A percentile compares a stretch with the other conserved stretches of the same genome.
Conservation (phyloP, 2,888 invertebrate genomes). For the Eupithecia tripunctaria region DNA sequence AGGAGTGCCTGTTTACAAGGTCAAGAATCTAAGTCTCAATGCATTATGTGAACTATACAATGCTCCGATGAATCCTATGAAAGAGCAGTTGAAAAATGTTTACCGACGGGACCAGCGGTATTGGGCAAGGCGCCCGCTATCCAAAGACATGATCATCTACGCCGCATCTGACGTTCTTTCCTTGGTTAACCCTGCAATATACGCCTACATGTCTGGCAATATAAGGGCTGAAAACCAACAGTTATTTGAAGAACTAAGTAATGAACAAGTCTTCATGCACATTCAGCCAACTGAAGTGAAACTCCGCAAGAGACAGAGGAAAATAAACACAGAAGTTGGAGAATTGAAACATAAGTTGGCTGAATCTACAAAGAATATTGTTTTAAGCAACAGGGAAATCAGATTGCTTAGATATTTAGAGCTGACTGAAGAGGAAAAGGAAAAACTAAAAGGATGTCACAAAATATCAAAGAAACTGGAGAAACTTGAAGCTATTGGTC, state of each 20-base stretch:
- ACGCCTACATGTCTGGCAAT: conserved; percentile 87
- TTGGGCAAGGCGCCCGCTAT: conserved; percentile 95
- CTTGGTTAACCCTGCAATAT: conserved; percentile 93
- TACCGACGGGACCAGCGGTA: conserved; percentile 93
- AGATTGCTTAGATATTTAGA: conserved; percentile 94
- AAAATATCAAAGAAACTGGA: conserved; percentile 97
- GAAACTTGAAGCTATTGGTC: conserved; percentile 92
- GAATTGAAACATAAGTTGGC: conserved; percentile 92
- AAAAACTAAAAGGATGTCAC: conserved; percentile 94
- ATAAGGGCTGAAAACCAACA: conserved; percentile 89
- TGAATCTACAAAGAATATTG: conserved; percentile 93
- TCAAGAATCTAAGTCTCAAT: conserved; percentile 96
- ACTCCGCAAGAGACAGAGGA: conserved; percentile 93
- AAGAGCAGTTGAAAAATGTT: conserved; percentile 94
- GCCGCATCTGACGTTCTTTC: conserved; percentile 95
- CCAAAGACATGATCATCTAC: conserved; percentile 95
- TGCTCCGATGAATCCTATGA: conserved; percentile 94
- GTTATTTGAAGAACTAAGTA: conserved; percentile 92
- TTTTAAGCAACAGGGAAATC: conserved; percentile 96
- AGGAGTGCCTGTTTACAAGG: conserved; percentile 96
- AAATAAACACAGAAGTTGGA: conserved; percentile 95
- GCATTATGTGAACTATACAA: conserved; percentile 95
- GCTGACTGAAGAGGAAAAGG: conserved; percentile 95
- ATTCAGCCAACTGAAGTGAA: conserved; percentile 94
- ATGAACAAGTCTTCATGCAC: conserved; percentile 94